Base-by-base conservation (phyloP, 2,888 invertebrate genomes). In the Macrosoma leucophasiata region DNA sequence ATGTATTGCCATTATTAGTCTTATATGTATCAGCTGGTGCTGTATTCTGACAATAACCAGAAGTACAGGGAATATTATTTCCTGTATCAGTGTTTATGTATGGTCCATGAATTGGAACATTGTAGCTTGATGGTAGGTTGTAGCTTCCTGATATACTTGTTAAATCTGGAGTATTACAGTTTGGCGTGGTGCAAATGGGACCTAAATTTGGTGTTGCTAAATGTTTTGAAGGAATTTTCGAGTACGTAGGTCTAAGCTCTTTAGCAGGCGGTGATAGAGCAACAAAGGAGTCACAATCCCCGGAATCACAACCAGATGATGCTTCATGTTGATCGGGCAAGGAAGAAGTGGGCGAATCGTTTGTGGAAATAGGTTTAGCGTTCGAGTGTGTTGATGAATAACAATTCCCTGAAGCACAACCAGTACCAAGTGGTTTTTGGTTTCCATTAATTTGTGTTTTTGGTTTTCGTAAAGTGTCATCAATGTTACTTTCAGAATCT, bases 121-220 rank as follows among this genome's bases (percentile, higher is more conserved):
- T 53, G 29, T 62, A 56, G 35, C 60, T 62, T 3, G 57, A 51
- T 4, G 62, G 62, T 15, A 39, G 41, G n/a, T 50, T 47, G 9
- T 41, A 43, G 17, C 40, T 46, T 25, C 43, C 46, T 26, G 48
- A 42, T 32, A 36, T 26, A 18, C 26, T 22, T 7, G 17, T 32
- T 31, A 30, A 22, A 9, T 33, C 12, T 22, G 38, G 33, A 28
- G 39, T 28, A 7, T 34, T 42, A 30, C 58, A 57, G 26, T 45
- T 42, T 4, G 55, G 47, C 11, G 50, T 43, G 4, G 46, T 49
- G 35, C 59, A 61, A 17, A 52, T 44, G n/a, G 50, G 32, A 25
- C 43, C 59, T 31, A 58, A 33, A 51, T 71, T 72, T 9, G 79
- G 77, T 11, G 67, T 50, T 36, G 63, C 64, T 33, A 76, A 59